Evolutionary conservation across 2,797 vertebrate species (phyloP).

Genomic region (Ptychobarbus kaznakovi): DNA sequence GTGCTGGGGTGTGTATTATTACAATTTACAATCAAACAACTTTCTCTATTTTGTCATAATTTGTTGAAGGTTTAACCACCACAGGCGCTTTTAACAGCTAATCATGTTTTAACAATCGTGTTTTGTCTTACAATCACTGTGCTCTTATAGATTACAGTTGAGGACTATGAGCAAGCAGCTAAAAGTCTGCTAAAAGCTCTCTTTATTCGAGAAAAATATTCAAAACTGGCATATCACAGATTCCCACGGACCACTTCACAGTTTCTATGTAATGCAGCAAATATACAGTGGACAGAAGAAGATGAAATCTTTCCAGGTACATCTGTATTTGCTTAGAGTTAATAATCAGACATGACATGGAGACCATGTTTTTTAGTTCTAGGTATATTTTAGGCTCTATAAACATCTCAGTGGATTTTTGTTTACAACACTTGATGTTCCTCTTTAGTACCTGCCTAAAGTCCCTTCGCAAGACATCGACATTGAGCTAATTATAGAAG

Average conservation of each 20-base stretch:
- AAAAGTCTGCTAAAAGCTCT: slow-evolving; percentile 88
- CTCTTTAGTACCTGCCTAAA: background rate
- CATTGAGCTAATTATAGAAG: background rate
- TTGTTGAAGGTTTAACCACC: background rate
- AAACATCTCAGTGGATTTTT: slow-evolving; percentile 9
- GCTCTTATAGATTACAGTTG: slow-evolving; percentile 88
- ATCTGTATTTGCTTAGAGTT: background rate
- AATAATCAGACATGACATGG: background rate
- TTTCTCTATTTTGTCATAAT: background rate
- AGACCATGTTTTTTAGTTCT: background rate
- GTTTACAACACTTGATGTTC: background rate
- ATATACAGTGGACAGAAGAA: slow-evolving; percentile 79
- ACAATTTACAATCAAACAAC: background rate
- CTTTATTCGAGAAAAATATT: slow-evolving; percentile 93
- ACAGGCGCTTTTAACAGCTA: background rate
- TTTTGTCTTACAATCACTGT: slow-evolving; percentile 11
- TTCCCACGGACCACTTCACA: slow-evolving; percentile 86
- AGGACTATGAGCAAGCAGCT: slow-evolving; percentile 96
- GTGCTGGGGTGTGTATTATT: slow-evolving; percentile 89
- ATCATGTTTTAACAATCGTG: background rate
- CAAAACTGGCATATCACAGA: slow-evolving; percentile 88
- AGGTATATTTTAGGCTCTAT: slow-evolving; percentile 26
- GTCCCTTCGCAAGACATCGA: slow-evolving; percentile 21
- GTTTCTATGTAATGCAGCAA: slow-evolving; percentile 80
- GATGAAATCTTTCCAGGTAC: slow-evolving; percentile 90